Evolutionary conservation across 1,140 invertebrate species (phyloP).

Genomic region (Drosophila lowei): DNA sequence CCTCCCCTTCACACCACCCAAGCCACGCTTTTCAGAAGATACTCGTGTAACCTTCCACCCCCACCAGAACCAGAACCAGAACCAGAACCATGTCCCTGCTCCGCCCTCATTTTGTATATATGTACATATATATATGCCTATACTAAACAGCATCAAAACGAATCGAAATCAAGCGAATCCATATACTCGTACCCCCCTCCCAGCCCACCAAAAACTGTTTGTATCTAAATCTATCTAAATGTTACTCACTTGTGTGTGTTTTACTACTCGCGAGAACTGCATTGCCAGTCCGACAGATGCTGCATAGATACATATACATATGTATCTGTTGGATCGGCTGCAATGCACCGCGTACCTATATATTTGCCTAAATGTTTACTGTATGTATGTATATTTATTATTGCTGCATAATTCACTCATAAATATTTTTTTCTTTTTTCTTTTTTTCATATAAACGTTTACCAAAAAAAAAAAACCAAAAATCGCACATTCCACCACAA

Average conservation of each 20-base stretch:
- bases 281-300: constrained; percentile 47
- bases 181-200: not conserved
- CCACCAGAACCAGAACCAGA: not conserved
- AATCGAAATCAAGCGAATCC: constrained; percentile 13
- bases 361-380: constrained; percentile 78
- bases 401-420: constrained; percentile 82
- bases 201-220: constrained; percentile 23
- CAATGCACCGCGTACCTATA: constrained; percentile 45
- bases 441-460: constrained; percentile 82
- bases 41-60: not conserved
- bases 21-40: constrained; percentile 39
- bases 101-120: constrained; percentile 46
- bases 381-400: constrained; percentile 82
- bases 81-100: constrained; percentile 1
- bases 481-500: constrained; percentile 80
- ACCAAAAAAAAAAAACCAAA: constrained; percentile 58
- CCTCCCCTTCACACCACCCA: constrained; percentile 7
- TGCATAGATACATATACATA: not conserved
- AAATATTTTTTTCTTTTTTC: constrained; percentile 79
- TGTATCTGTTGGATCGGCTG: constrained; percentile 15
- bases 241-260: constrained; percentile 51
- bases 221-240: constrained; percentile 46
- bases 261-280: constrained; percentile 44
- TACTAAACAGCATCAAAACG: constrained; percentile 4
- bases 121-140: not conserved